Conservation (phyloP, 2,797 vertebrate species). For the Sciurus carolinensis region DNA sequence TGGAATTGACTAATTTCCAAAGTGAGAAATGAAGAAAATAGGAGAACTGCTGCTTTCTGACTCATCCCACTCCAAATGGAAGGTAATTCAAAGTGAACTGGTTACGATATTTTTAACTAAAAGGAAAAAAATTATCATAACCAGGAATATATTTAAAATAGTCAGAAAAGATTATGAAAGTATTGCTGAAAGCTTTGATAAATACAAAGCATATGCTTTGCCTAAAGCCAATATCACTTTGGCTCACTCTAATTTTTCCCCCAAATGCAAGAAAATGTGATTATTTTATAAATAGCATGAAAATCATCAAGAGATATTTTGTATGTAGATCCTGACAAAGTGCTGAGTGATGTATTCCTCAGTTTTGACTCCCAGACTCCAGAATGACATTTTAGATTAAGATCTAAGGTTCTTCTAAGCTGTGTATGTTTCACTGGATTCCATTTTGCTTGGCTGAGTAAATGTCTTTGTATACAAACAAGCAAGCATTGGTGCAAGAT, state of each 20-base stretch:
- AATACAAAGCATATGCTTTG: slow-evolving; percentile 66
- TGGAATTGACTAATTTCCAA: not conserved
- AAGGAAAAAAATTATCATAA: not conserved
- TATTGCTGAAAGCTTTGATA: slow-evolving; percentile 47
- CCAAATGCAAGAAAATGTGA: not conserved
- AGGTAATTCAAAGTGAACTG: not conserved
- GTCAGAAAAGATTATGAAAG: not conserved
- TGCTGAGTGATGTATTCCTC: not conserved
- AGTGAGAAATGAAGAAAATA: slow-evolving; percentile 41
- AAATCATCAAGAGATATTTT: not conserved
- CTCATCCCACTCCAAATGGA: not conserved
- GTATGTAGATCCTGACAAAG: not conserved
- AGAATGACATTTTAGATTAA: slow-evolving; percentile 52
- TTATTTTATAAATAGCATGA: slow-evolving; percentile 19
- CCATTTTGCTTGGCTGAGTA: not conserved
- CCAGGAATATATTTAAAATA: not conserved
- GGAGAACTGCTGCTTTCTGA: not conserved
- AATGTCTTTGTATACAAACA: not conserved
- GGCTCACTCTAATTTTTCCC: not conserved
- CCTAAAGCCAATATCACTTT: slow-evolving; percentile 59
- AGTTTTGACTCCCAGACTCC: not conserved
- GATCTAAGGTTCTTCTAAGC: not conserved
- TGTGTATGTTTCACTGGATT: not conserved
- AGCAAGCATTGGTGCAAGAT: not conserved
- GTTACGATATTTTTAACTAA: slow-evolving; percentile 17